A percentile compares a stretch with the other conserved stretches of the same genome.
Conservation (phyloP, 2,888 invertebrate species). For the Chydorus sphaericus region DNA sequence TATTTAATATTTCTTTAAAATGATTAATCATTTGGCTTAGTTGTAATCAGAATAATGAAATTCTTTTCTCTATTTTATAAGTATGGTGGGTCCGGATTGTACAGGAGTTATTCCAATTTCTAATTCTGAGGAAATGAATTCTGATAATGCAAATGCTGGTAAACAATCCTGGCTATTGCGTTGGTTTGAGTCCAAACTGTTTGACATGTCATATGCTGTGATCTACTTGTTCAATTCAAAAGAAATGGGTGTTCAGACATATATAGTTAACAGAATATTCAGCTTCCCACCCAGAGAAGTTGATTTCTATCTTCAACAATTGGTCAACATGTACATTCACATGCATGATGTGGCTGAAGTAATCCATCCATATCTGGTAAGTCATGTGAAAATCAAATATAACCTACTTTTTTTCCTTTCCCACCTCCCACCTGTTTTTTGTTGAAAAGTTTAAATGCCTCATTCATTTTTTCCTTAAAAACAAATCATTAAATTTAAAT, state of each 20-base stretch:
- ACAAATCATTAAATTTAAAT: not conserved
- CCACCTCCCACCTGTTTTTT: not conserved
- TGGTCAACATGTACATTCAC: conserved; percentile 96
- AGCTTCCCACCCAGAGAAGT: conserved; percentile 82
- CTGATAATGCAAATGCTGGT: conserved; percentile 11
- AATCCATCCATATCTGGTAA: conserved; percentile 56
- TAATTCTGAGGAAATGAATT: conserved; percentile 11
- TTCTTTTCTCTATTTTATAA: too few species aligned
- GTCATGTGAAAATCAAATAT: conserved; percentile 66
- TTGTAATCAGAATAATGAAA: too few species aligned
- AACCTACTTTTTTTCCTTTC: conserved; percentile 22
- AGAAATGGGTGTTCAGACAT: conserved; percentile 93
- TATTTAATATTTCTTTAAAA: too few species aligned
- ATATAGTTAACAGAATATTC: conserved; percentile 95
- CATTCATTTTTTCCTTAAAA: too few species aligned
- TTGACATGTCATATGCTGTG: conserved; percentile 96
- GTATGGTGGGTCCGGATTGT: too few species aligned
- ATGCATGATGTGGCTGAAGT: conserved; percentile 95
- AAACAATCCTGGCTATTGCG: conserved; percentile 47
- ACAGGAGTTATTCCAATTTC: too few species aligned
- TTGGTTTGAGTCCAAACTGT: conserved; percentile 91
- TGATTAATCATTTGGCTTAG: too few species aligned
- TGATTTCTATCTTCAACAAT: conserved; percentile 94
- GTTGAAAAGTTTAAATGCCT: not conserved
- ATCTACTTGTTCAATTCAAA: conserved; percentile 96